phyloP scores from a whole-genome alignment of 2,888 invertebrate genomes.

The Drosophila barbarae region DNA sequence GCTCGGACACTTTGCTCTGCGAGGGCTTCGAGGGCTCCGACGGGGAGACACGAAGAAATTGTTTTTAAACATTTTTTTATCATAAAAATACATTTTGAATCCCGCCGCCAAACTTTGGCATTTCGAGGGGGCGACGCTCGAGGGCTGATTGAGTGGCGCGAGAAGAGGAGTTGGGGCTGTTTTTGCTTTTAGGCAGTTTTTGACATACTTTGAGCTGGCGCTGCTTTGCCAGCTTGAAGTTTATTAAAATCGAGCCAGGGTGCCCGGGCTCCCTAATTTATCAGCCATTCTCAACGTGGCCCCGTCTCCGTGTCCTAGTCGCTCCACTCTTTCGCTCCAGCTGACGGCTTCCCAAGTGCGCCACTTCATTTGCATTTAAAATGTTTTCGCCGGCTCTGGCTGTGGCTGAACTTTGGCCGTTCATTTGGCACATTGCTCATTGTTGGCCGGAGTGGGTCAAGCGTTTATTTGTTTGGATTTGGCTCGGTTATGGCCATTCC shows the following conservation, averaged over 20 bases:
- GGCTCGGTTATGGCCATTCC: constrained; percentile 29
- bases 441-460: constrained; percentile 66
- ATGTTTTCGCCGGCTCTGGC: constrained; percentile 47
- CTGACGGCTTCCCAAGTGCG: constrained; percentile 63
- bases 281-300: constrained; percentile 45
- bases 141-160: constrained; percentile 22
- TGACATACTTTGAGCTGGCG: constrained; percentile 44
- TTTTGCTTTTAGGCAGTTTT: constrained; percentile 47
- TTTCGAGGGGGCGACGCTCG: constrained; percentile 28
- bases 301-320: constrained; percentile 13
- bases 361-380: constrained; percentile 73
- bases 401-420: constrained; percentile 58
- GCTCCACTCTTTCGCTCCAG: constrained; percentile 19
- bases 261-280: constrained; percentile 52
- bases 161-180: constrained; percentile 17
- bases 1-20: constrained; percentile 16
- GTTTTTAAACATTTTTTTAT: constrained; percentile 58
- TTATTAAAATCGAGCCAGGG: constrained; percentile 49
- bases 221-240: constrained; percentile 42
- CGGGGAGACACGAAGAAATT: constrained; percentile 43
- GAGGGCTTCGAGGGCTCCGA: background rate
- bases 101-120: constrained; percentile 41
- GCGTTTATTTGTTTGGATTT: constrained; percentile 49
- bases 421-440: constrained; percentile 71
- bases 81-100: constrained; percentile 50